Conservation (phyloP, 2,888 invertebrate genomes). For the Cephus pulcher region DNA sequence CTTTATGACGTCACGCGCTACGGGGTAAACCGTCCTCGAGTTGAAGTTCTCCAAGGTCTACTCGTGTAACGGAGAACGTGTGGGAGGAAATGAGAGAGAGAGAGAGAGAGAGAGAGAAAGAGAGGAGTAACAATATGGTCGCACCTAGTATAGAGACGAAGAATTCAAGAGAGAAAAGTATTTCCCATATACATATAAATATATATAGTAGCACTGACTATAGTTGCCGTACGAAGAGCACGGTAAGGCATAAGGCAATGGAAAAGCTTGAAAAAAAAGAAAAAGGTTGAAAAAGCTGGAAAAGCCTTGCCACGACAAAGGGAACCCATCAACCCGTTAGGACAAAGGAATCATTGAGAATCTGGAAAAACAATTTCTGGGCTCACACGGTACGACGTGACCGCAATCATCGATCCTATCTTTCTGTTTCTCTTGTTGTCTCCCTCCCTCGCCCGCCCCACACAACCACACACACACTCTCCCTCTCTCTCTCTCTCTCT, state of each 20-base stretch:
- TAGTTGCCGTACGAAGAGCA: no score
- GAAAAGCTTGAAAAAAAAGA: neutral
- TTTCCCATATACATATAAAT: no score
- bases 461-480: neutral
- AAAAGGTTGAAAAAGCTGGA: conserved; percentile 12
- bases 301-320: conserved; percentile 21
- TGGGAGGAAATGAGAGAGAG: conserved; percentile 9
- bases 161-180: no score
- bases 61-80: conserved; percentile 5
- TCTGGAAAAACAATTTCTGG: no score
- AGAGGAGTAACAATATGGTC: neutral
- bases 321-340: conserved; percentile 20
- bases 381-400: conserved; percentile 1
- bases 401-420: conserved; percentile 17
- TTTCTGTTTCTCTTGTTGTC: conserved; percentile 17
- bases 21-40: conserved; percentile 13
- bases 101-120: conserved; percentile 3
- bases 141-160: no score
- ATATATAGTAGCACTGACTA: no score
- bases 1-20: conserved; percentile 46
- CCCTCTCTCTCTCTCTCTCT: conserved; percentile 12
- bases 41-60: neutral
- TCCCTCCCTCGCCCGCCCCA: conserved; percentile 9
- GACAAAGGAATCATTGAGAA: conserved; percentile 30
- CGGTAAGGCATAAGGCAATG: no score